phyloP scores from a whole-genome alignment of 2,888 invertebrate species.

The Omphaloscelis lunosa region DNA sequence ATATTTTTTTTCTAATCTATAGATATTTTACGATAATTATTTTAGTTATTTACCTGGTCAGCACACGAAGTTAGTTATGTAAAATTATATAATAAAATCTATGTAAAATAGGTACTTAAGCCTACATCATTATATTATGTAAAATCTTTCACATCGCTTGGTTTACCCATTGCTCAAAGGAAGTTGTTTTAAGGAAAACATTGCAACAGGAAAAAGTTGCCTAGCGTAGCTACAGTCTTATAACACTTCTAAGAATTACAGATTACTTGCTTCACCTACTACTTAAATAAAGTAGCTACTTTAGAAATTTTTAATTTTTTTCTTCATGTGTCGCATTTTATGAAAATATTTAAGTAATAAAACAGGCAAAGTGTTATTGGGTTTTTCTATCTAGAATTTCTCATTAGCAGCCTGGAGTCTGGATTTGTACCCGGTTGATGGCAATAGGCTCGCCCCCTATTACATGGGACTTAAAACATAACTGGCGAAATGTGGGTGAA shows the following conservation, averaged over 20 bases:
- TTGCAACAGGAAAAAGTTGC: slow-evolving; percentile 28
- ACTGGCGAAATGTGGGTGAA: no score
- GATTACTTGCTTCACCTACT: not conserved
- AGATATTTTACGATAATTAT: not conserved
- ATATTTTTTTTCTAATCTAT: not conserved
- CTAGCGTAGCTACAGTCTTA: not conserved
- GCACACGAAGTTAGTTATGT: not conserved
- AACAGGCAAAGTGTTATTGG: no score
- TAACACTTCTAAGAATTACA: slow-evolving; percentile 24
- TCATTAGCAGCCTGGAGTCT: no score
- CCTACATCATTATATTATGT: not conserved
- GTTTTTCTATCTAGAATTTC: no score
- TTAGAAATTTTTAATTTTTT: no score
- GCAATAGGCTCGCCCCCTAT: no score
- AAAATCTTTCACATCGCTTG: slow-evolving; percentile 13
- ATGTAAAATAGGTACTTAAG: not conserved
- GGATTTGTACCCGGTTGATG: no score
- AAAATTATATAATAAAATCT: not conserved
- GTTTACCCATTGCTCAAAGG: slow-evolving; percentile 4
- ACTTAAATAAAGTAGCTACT: not conserved
- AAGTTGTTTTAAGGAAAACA: slow-evolving; percentile 21
- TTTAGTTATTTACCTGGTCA: not conserved
- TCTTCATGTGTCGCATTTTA: no score
- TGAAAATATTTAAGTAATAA: no score
- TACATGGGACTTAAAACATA: no score